Percentiles rank a stretch among this genome's conserved stretches.
Conservation (phyloP, 2,797 vertebrate genomes). For the Scleropages formosus region DNA sequence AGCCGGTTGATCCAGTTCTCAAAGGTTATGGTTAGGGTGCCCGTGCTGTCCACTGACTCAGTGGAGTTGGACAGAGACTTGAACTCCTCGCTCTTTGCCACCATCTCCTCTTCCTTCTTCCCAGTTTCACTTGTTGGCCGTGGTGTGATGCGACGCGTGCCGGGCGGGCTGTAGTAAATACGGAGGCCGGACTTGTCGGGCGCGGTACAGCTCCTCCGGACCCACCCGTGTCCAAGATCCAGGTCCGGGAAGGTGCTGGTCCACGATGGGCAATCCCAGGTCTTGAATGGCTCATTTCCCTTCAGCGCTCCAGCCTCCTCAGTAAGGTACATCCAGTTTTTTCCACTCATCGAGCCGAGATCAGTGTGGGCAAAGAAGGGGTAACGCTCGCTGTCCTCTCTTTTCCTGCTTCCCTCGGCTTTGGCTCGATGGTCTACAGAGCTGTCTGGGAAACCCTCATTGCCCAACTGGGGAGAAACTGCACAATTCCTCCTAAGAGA, state of each 20-base stretch:
- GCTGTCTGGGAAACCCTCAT: too few species aligned
- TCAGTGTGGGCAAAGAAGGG: neutral
- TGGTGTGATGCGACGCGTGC: slow-evolving; percentile 56
- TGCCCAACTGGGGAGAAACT: too few species aligned
- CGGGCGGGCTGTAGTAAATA: slow-evolving; percentile 93
- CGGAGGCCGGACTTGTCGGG: slow-evolving; percentile 85
- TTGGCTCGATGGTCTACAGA: too few species aligned
- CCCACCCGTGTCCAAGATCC: slow-evolving; percentile 68
- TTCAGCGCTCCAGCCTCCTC: slow-evolving; percentile 72
- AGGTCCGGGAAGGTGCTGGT: slow-evolving; percentile 69
- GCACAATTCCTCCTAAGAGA: too few species aligned
- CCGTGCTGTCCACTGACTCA: slow-evolving; percentile 14
- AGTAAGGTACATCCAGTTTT: slow-evolving; percentile 76
- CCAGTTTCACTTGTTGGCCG: slow-evolving; percentile 48
- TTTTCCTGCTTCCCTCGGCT: too few species aligned
- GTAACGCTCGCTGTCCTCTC: too few species aligned
- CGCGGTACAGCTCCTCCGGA: slow-evolving; percentile 87
- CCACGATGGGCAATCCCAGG: slow-evolving; percentile 78
- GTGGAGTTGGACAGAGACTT: slow-evolving; percentile 27
- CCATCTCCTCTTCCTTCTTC: neutral
- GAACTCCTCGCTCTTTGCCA: slow-evolving; percentile 51
- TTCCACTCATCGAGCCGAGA: slow-evolving; percentile 47
- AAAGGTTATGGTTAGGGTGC: slow-evolving; percentile 57
- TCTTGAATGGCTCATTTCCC: slow-evolving; percentile 62
- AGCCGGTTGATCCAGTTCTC: slow-evolving; percentile 74